Base-by-base conservation (phyloP, 2,113 vertebrate genomes). In the Sapajus apella region DNA sequence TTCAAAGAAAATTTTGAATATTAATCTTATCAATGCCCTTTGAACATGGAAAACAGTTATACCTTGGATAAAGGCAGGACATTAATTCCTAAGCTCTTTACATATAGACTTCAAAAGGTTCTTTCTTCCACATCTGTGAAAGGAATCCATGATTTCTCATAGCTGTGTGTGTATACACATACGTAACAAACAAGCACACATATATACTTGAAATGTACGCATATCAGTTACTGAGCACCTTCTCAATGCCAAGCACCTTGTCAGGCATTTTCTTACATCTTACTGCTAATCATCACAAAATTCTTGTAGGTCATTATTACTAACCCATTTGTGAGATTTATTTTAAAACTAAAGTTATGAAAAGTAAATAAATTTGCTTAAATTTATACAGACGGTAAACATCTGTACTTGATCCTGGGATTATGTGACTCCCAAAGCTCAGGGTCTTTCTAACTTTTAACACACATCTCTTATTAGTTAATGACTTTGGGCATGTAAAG, bases 1-100 rank as follows among this genome's bases (percentile, higher is more conserved):
- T 96, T 97, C 95, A 98, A 97, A 97, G 94, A 92, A 92, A 94
- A 92, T 75, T 86, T 18, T 84, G 76, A 94, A 91, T 97, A 97
- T 97, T 88, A 97, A 98, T 97, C 84, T 37, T 58, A 68, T n/a
- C 55, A 87, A 76, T 64, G 94, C 52, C 52, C 72, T 96, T 95
- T 97, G 92, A 96, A 96, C 81, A 88, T 30, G 20, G 84, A 27
- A 95, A 70, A 52, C 47, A 87, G 73, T 97, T 93, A 96, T 25
- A 96, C 81, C 45, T 68, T 55, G 50, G 79, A 94, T 93, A 95
- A 94, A 97, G 97, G 89, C n/a, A 80, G 66, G 75, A 79, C 89
- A 81, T 94, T 93, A 97, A 97, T 85, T 96, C 87, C 52, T 93
- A 95, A 96, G 83, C 80, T 81, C 87, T 93, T 97, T 90, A 93